phyloP scores from a whole-genome alignment of 2,888 invertebrate genomes.

The Theretra japonica region DNA sequence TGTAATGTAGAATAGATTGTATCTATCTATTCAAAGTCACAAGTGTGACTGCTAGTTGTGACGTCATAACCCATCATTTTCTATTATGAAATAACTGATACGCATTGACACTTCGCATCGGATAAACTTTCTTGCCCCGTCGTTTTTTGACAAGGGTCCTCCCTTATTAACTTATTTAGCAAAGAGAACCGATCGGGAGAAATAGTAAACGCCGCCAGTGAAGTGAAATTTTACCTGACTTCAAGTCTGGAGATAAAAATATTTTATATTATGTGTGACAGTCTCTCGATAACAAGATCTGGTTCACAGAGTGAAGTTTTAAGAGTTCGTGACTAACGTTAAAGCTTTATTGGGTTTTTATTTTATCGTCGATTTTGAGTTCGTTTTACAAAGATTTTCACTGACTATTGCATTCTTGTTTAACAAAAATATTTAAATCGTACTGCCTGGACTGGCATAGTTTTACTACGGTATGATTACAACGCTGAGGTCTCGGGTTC shows the following conservation, averaged over 20 bases:
- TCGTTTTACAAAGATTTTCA: neutral
- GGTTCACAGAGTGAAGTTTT: neutral
- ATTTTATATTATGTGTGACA: conserved; percentile 15
- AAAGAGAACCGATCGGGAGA: conserved; percentile 34
- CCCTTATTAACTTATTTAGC: conserved; percentile 51
- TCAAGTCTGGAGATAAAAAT: conserved; percentile 6
- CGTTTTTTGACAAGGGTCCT: conserved; percentile 55
- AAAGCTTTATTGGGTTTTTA: neutral
- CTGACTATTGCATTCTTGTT: too few relatives aligned
- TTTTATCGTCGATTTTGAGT: conserved; percentile 9
- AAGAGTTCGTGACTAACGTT: neutral
- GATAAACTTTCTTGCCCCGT: conserved; percentile 48
- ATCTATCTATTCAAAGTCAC: too few relatives aligned
- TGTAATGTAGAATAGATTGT: too few relatives aligned
- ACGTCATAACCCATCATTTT: neutral
- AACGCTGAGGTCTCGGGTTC: too few relatives aligned
- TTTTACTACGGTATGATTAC: too few relatives aligned
- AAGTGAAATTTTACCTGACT: conserved; percentile 4
- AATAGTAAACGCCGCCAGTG: conserved; percentile 40
- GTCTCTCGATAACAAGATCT: conserved; percentile 8
- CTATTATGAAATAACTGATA: conserved; percentile 24
- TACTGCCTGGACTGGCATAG: too few relatives aligned
- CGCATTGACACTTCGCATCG: conserved; percentile 44
- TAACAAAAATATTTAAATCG: too few relatives aligned
- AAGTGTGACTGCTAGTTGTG: neutral